Evolutionary conservation across 2,113 vertebrate genomes (phyloP).

Genomic region (Leptosomus discolor): DNA sequence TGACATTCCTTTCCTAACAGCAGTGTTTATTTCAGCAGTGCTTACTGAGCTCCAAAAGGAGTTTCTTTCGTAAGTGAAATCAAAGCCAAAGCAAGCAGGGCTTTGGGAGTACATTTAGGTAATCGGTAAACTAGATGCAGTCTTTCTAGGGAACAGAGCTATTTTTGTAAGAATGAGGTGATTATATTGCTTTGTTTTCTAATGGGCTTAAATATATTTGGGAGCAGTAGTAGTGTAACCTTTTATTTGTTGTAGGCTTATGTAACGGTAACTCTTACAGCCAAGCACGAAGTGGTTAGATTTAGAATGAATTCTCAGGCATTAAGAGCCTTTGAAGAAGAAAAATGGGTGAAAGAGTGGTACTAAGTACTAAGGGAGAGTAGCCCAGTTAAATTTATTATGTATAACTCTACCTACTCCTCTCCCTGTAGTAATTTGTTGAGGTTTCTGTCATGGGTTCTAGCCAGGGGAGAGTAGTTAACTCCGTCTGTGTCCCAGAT

Average conservation of each 20-base stretch:
- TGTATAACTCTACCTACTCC: neutral
- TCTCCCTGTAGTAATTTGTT: neutral
- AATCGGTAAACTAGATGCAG: neutral
- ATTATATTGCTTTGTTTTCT: conserved; percentile 30
- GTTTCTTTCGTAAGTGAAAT: neutral
- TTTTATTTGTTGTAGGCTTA: neutral
- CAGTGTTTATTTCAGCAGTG: neutral
- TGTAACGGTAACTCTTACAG: neutral
- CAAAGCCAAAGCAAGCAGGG: neutral
- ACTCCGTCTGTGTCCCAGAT: neutral
- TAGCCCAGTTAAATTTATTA: neutral
- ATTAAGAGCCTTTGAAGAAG: conserved; percentile 17
- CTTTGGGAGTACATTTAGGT: neutral
- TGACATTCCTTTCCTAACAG: neutral
- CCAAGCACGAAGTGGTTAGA: neutral
- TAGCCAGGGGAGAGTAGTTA: neutral
- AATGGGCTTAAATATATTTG: neutral
- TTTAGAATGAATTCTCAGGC: neutral
- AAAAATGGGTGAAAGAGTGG: neutral
- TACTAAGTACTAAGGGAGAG: conserved; percentile 8
- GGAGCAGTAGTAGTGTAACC: neutral
- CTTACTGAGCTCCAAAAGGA: neutral
- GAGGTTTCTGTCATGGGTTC: neutral
- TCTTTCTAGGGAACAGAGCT: neutral
- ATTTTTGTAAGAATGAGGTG: neutral